Base-by-base conservation (phyloP, 2,888 invertebrate species). In the Drosophila ezoana region DNA sequence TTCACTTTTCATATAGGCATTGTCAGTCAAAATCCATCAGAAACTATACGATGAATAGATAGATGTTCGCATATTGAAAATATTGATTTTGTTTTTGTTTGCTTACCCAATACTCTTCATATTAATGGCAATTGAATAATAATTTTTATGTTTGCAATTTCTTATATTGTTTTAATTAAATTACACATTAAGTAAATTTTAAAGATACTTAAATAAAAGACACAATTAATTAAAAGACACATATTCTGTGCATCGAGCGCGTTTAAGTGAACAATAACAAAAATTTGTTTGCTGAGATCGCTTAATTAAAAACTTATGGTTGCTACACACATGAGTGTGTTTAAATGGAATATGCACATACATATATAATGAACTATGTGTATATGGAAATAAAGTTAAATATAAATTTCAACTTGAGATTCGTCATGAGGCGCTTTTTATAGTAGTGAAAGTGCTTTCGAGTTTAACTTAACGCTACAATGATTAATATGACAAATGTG, bases 371-470 rank as follows among this genome's bases (percentile, higher is more conserved):
- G 28, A n/a, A 18, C 37, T 61, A 45, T 32, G 38, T 52, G 38
- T 20, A 13, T 16, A 44, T 48, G 40, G 47, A 56, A 68, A 69
- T 43, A 66, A 59, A 43, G 44, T 60, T 14, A 20, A 44, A 67
- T 75, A 35, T 61, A 53, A 61, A 54, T 66, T 71, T 75, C 87
- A 81, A 86, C 83, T 87, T 74, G 61, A 89, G 40, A 72, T 76
- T 81, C 56, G 79, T 84, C 51, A 75, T 89, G 89, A 83, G 88
- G 83, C 83, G 83, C 82, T 89, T 83, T 23, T 32, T 47, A 37
- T 18, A 41, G 16, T 48, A 32, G 10, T 35, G 20, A 54, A 45
- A 53, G 18, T 56, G 40, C 58, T 65, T 76, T 32, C 43, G 81
- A 84, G 60, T 44, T 60, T 33, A 20, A 37, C 51, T 63, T 79